Conservation (phyloP, 2,113 vertebrate species). For the Ploceus nigricollis region DNA sequence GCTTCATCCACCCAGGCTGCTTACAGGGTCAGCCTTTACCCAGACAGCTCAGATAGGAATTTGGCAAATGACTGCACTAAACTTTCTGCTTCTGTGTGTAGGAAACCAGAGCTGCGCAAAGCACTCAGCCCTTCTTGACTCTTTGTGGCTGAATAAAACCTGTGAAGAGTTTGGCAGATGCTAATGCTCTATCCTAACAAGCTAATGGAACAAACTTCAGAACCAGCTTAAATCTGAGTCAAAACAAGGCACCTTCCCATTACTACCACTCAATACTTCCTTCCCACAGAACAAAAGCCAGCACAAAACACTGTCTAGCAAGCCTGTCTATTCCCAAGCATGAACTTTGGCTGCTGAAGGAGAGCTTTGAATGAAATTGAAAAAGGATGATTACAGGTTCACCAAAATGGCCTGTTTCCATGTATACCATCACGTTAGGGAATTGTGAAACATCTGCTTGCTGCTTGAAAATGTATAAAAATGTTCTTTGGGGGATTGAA, state of each 20-base stretch:
- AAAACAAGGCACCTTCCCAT: not conserved
- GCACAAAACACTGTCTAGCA: not conserved
- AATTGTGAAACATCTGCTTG: not conserved
- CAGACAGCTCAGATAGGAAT: not conserved
- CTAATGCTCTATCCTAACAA: not conserved
- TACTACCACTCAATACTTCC: not conserved
- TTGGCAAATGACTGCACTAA: not conserved
- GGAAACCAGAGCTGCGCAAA: not conserved
- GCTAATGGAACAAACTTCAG: not conserved
- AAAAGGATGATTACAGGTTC: not conserved
- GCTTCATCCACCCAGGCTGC: not conserved
- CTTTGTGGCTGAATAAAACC: not conserved
- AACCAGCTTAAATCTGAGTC: not conserved
- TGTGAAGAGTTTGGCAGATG: not conserved
- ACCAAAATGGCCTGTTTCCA: not conserved
- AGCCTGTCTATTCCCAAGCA: not conserved
- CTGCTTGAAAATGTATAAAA: not conserved
- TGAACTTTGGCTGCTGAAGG: not conserved
- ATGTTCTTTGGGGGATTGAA: not conserved
- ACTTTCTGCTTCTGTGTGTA: rapidly evolving
- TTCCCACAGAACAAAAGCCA: not conserved
- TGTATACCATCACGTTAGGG: not conserved
- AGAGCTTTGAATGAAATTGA: not conserved
- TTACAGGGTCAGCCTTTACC: not conserved
- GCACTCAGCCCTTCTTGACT: not conserved